Percentiles rank a stretch among this genome's conserved stretches.
phyloP scores from a whole-genome alignment of 2,113 vertebrate genomes.

The Trichechus manatus region DNA sequence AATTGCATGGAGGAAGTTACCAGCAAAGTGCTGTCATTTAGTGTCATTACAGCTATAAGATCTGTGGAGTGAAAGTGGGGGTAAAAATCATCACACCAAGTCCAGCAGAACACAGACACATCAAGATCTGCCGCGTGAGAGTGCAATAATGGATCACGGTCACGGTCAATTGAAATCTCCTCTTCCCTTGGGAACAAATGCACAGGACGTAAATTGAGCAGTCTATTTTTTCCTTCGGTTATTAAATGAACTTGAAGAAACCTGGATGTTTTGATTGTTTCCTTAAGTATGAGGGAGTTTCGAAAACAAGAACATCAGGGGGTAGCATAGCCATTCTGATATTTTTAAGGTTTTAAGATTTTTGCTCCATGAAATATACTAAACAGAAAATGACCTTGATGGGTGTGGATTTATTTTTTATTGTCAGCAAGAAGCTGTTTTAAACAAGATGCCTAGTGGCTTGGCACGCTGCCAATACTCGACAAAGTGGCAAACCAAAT shows the following conservation, averaged over 20 bases:
- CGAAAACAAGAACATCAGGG: neutral
- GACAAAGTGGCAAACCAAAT: constrained; percentile 43
- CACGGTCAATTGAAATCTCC: neutral
- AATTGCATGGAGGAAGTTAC: neutral
- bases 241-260: constrained; percentile 56
- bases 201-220: constrained; percentile 20
- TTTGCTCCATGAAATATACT: neutral
- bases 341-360: constrained; percentile 3
- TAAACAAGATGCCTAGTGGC: neutral
- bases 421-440: constrained; percentile 37
- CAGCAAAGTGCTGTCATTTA: neutral
- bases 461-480: constrained; percentile 11
- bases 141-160: neutral
- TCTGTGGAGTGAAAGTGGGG: neutral
- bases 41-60: neutral
- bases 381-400: constrained; percentile 1
- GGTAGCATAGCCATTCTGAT: neutral
- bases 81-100: neutral
- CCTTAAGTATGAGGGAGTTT: neutral
- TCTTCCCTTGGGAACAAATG: neutral
- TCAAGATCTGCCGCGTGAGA: neutral
- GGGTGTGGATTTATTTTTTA: neutral
- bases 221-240: neutral
- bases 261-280: neutral
- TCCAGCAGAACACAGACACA: neutral